Conservation (phyloP, 2,113 vertebrate species). For the Rhombomys opimus region DNA sequence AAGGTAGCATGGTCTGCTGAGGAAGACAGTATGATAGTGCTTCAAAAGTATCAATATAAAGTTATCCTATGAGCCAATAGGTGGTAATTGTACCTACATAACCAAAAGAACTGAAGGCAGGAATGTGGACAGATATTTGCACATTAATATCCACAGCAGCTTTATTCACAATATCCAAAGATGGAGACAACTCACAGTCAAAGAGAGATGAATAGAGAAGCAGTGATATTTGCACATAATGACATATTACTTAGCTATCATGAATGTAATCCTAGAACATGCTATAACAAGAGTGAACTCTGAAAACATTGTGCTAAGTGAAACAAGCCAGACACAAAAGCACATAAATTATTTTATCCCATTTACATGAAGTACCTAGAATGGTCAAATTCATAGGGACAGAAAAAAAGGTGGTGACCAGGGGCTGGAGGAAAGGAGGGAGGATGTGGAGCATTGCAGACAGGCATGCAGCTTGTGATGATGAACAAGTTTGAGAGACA, state of each 20-base stretch:
- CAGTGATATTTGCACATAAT: neutral
- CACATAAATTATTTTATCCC: neutral
- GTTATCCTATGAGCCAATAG: neutral
- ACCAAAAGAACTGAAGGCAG: neutral
- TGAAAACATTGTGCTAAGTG: neutral
- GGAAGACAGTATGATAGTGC: neutral
- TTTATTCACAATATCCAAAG: neutral
- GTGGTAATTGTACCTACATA: neutral
- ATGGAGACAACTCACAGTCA: neutral
- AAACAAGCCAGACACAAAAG: neutral
- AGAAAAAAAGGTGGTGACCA: neutral
- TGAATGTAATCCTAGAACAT: neutral
- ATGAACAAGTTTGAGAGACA: neutral
- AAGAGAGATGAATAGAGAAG: neutral
- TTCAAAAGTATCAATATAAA: conserved; percentile 35
- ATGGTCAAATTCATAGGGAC: neutral
- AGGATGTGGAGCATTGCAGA: neutral
- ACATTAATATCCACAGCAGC: neutral
- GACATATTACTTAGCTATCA: neutral
- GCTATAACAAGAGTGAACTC: neutral
- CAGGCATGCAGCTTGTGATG: neutral
- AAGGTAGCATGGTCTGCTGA: neutral
- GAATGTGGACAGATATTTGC: neutral
- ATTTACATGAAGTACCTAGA: neutral
- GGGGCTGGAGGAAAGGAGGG: neutral